A percentile compares a stretch with the other conserved stretches of the same genome.
Conservation (phyloP, 2,888 invertebrate species). For the Yponomeuta plumbellus region DNA sequence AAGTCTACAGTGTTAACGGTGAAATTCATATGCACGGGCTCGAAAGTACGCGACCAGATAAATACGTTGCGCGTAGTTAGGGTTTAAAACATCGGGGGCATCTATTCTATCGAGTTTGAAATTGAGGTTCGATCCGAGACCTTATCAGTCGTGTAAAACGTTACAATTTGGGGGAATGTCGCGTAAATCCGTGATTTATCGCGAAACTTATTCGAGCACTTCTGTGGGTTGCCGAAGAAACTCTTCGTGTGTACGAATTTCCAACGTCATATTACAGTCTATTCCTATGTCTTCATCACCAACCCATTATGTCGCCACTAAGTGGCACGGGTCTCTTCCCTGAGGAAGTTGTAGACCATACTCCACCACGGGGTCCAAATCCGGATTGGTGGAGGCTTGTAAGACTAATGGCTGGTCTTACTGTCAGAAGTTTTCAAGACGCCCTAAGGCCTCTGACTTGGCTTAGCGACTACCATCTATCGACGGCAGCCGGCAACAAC, state of each 20-base stretch:
- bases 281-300: background rate
- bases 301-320: too few species aligned
- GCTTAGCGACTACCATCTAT: too few species aligned
- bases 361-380: too few species aligned
- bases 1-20: background rate
- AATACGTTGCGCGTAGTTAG: too few species aligned
- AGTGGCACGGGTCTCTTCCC: too few species aligned
- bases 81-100: background rate
- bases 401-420: too few species aligned
- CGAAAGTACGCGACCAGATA: too few species aligned
- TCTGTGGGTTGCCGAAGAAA: background rate
- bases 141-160: background rate
- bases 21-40: background rate
- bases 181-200: conserved; percentile 1
- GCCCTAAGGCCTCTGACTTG: too few species aligned
- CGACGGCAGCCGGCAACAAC: too few species aligned
- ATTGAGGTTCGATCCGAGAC: background rate
- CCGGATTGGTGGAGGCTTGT: too few species aligned
- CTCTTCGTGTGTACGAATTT: background rate
- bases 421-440: too few species aligned
- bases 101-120: background rate
- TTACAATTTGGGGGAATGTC: background rate
- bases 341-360: too few species aligned
- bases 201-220: background rate
- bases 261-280: background rate